Conservation (phyloP, 2,797 vertebrate genomes). For the Pogonophryne albipinna region DNA sequence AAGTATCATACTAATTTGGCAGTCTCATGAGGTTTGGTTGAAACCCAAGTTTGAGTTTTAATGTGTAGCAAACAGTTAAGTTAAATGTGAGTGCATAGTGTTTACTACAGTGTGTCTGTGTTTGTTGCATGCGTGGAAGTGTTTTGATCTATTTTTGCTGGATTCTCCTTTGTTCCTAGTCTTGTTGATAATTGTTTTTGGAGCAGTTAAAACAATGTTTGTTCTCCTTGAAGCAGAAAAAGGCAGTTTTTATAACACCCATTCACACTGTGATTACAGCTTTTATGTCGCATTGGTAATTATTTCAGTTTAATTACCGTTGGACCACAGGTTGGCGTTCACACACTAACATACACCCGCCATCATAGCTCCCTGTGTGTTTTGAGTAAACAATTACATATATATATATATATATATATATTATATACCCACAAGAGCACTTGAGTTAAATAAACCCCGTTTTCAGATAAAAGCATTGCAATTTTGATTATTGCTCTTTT, state of each 20-base stretch:
- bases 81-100: conserved; percentile 42
- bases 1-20: conserved; percentile 75
- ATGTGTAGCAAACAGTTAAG: conserved; percentile 52
- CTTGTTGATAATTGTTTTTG: conserved; percentile 72
- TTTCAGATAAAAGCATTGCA: conserved; percentile 41
- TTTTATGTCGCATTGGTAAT: conserved; percentile 59
- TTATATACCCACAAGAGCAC: conserved; percentile 38
- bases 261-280: conserved; percentile 41
- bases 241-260: conserved; percentile 34
- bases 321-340: conserved; percentile 51
- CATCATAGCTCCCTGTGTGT: conserved; percentile 38
- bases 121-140: conserved; percentile 52
- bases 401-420: conserved; percentile 13
- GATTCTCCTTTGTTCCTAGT: conserved; percentile 54
- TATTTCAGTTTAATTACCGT: conserved; percentile 63
- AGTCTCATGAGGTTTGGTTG: conserved; percentile 71
- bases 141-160: conserved; percentile 60
- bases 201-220: conserved; percentile 52
- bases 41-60: conserved; percentile 71
- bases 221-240: conserved; percentile 36
- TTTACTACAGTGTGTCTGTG: conserved; percentile 40
- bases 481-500: conserved; percentile 62
- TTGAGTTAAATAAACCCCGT: conserved; percentile 11
- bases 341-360: conserved; percentile 16
- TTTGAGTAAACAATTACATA: conserved; percentile 55